phyloP scores from a whole-genome alignment of 2,113 vertebrate species.

The Cyphomyrus plagiostoma region DNA sequence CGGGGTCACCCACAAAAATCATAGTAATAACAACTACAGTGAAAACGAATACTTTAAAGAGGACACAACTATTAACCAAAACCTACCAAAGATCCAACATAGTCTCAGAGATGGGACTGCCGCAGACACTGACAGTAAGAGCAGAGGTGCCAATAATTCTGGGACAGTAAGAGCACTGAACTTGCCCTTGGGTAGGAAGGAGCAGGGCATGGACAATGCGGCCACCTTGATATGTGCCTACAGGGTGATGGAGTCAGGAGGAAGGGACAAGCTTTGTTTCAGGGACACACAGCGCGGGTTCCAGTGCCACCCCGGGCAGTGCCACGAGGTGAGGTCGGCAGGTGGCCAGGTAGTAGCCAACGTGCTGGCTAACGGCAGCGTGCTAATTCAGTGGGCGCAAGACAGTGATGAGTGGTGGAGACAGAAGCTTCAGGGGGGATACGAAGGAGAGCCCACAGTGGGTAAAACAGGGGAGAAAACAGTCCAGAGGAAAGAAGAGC shows the following conservation, averaged over 20 bases:
- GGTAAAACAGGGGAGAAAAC: background rate
- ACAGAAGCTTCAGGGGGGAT: background rate
- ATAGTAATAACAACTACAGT: conserved; percentile 25
- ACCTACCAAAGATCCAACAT: conserved; percentile 33
- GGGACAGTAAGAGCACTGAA: conserved; percentile 27
- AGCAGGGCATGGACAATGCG: conserved; percentile 29
- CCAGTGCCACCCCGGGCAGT: conserved; percentile 62
- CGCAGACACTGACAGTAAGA: conserved; percentile 19
- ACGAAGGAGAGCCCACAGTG: conserved; percentile 5
- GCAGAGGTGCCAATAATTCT: conserved; percentile 28
- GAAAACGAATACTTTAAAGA: conserved; percentile 15
- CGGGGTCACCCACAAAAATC: conserved; percentile 23
- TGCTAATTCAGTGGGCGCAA: conserved; percentile 79
- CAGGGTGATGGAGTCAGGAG: conserved; percentile 48
- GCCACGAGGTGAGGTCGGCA: conserved; percentile 60
- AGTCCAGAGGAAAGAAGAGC: conserved; percentile 3
- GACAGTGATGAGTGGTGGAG: background rate
- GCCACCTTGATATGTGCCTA: conserved; percentile 57
- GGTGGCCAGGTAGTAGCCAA: conserved; percentile 71
- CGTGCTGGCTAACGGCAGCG: conserved; percentile 79
- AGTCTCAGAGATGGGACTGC: background rate
- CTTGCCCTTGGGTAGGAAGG: background rate
- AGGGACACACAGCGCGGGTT: conserved; percentile 65
- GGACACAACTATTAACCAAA: conserved; percentile 28
- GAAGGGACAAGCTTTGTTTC: conserved; percentile 72